Evolutionary conservation across 2,797 vertebrate genomes (phyloP).

Genomic region (Limosa lapponica): DNA sequence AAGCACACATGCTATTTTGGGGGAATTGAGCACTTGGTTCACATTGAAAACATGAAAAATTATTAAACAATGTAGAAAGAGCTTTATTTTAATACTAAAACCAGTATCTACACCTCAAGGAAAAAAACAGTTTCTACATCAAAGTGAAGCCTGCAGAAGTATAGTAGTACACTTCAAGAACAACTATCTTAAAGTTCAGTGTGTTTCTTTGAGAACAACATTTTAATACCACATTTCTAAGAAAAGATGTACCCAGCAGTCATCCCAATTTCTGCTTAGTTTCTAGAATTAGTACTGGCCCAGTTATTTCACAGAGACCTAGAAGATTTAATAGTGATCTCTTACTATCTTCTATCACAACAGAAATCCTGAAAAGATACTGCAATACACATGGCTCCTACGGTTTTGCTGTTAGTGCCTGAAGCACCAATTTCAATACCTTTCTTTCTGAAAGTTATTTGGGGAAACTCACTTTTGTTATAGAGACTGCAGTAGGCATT

Average conservation of each 20-base stretch:
- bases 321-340: not conserved
- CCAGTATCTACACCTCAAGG: not conserved
- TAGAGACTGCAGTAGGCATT: conserved; percentile 22
- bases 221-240: not conserved
- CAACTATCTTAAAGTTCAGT: not conserved
- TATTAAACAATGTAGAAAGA: not conserved
- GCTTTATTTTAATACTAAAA: not conserved
- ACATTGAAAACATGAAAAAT: not conserved
- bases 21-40: not conserved
- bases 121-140: not conserved
- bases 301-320: not conserved
- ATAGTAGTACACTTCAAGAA: not conserved
- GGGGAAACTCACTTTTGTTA: conserved; percentile 71
- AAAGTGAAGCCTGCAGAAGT: not conserved
- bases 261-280: not conserved
- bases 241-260: not conserved
- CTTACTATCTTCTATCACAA: not conserved
- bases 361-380: not conserved
- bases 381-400: not conserved
- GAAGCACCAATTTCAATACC: not conserved
- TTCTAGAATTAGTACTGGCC: not conserved
- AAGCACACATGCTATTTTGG: not conserved
- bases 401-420: not conserved
- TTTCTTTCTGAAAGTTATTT: not conserved
- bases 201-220: not conserved